A percentile compares a stretch with the other conserved stretches of the same genome.
These are phyloP conservation scores for Seladonia tumulorum DNA, from an alignment of 2,888 invertebrate genomes.

Conservation along the genomic window DNA sequence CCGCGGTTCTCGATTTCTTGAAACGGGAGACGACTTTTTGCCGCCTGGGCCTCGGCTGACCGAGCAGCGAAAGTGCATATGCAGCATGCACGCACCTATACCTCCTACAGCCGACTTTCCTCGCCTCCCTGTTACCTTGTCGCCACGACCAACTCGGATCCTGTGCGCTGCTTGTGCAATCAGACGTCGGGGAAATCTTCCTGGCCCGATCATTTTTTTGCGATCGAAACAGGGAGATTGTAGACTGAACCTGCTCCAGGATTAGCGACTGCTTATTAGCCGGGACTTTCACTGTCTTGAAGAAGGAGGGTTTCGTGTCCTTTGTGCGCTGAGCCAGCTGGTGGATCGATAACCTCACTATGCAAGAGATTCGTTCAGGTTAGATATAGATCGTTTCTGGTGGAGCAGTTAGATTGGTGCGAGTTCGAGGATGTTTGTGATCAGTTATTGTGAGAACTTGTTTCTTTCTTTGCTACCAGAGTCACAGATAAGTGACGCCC, in stretches of 20 bases:
- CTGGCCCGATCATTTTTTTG: not conserved
- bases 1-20: slow-evolving; percentile 47
- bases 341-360: too few species aligned
- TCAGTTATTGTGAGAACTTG: not conserved
- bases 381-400: not conserved
- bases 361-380: not conserved
- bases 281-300: not conserved
- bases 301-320: not conserved
- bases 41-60: not conserved
- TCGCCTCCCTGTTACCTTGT: not conserved
- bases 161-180: not conserved
- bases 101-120: slow-evolving; percentile 1
- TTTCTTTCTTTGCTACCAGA: too few species aligned
- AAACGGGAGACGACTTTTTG: slow-evolving; percentile 25
- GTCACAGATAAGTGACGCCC: too few species aligned
- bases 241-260: not conserved
- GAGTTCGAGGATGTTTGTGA: not conserved
- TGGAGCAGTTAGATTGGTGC: not conserved
- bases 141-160: not conserved
- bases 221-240: not conserved
- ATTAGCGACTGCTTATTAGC: not conserved
- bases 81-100: not conserved
- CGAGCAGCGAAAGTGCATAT: slow-evolving; percentile 19
- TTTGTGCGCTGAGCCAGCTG: not conserved
- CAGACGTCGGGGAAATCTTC: not conserved